phyloP scores from a whole-genome alignment of 2,797 vertebrate species.

The Carcharodon carcharias region DNA sequence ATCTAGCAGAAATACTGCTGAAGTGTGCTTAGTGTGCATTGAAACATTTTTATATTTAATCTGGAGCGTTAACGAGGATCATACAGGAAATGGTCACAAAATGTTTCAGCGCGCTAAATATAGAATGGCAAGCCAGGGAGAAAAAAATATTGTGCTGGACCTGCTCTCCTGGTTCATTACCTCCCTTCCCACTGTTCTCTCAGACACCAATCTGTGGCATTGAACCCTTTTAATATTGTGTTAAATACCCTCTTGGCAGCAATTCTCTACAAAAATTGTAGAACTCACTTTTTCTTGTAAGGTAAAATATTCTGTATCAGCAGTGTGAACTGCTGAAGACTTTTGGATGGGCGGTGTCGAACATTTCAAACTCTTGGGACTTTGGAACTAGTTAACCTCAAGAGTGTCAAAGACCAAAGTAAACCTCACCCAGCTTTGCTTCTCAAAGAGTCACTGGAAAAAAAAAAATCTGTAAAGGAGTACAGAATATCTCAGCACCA shows the following conservation, averaged over 20 bases:
- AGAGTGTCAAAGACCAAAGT: not conserved
- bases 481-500: not conserved
- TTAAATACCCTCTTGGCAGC: too few species aligned
- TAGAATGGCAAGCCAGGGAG: not conserved
- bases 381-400: too few species aligned
- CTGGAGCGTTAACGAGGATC: not conserved
- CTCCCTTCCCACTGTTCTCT: not conserved
- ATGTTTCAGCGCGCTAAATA: not conserved
- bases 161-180: not conserved
- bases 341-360: too few species aligned
- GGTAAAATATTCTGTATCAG: too few species aligned
- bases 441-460: not conserved
- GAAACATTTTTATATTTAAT: not conserved
- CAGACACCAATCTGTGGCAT: not conserved
- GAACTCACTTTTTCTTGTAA: too few species aligned
- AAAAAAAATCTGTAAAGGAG: not conserved
- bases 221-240: not conserved
- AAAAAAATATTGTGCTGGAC: not conserved
- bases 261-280: too few species aligned
- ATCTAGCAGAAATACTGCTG: not conserved
- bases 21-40: not conserved
- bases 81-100: not conserved
- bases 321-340: too few species aligned
- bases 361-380: too few species aligned
- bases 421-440: not conserved